Percentiles rank a stretch among this genome's conserved stretches.
Evolutionary conservation across 1,140 invertebrate genomes (phyloP).

Genomic region (Drosophila fuyamai): DNA sequence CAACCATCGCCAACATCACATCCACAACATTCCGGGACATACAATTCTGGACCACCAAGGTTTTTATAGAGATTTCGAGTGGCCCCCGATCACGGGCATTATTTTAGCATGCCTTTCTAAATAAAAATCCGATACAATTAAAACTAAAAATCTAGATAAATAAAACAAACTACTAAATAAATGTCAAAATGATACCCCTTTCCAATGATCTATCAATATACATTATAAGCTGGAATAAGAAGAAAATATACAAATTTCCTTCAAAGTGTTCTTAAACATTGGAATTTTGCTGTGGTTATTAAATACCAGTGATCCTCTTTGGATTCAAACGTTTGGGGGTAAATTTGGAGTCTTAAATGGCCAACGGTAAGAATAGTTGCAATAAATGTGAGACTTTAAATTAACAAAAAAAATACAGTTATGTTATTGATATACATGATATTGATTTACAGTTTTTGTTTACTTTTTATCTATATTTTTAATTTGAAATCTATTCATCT

Average conservation of each 20-base stretch:
- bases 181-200: constrained; percentile 20
- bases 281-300: neutral
- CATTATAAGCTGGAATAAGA: constrained; percentile 6
- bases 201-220: constrained; percentile 11
- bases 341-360: no score
- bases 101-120: constrained; percentile 84
- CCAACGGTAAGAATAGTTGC: no score
- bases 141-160: constrained; percentile 55
- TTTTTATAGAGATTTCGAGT: constrained; percentile 84
- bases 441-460: no score
- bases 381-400: no score
- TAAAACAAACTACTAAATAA: constrained; percentile 53
- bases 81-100: constrained; percentile 75
- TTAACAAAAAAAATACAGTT: no score
- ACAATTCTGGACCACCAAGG: constrained; percentile 81
- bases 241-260: constrained; percentile 7
- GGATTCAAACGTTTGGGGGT: no score
- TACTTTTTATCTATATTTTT: no score
- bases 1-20: constrained; percentile 74
- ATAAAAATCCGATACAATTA: constrained; percentile 55
- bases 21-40: constrained; percentile 72
- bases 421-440: no score
- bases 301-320: neutral
- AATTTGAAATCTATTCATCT: no score
- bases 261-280: constrained; percentile 7